Evolutionary conservation across 2,113 vertebrate genomes (phyloP).

Genomic region (Collichthys lucidus): DNA sequence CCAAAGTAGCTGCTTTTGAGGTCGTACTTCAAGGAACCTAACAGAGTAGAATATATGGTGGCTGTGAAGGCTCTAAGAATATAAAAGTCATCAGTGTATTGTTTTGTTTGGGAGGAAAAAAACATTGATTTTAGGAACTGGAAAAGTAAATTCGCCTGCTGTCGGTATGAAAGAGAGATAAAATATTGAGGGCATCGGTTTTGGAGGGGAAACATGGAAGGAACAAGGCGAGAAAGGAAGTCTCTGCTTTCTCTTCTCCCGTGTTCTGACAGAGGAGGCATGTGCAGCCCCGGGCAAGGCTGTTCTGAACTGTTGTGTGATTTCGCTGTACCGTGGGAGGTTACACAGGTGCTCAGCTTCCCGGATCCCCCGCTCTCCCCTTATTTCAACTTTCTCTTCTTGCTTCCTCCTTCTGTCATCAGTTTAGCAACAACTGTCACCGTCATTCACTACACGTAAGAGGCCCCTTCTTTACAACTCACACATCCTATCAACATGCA

Average conservation of each 20-base stretch:
- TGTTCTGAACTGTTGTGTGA: constrained; percentile 26
- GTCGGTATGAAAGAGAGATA: not conserved
- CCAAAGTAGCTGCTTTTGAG: not conserved
- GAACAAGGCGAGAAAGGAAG: not conserved
- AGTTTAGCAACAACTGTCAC: constrained; percentile 27
- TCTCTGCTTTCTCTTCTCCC: constrained; percentile 1
- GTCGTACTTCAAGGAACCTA: not conserved
- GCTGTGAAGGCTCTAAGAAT: not conserved
- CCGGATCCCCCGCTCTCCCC: not conserved
- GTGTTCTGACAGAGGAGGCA: constrained; percentile 40
- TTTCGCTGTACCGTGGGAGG: constrained; percentile 13
- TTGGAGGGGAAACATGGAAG: not conserved
- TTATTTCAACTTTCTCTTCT: constrained; percentile 12
- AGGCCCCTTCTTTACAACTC: not conserved
- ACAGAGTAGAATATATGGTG: too few relatives aligned
- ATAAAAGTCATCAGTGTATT: not conserved
- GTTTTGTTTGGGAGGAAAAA: not conserved
- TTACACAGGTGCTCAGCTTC: constrained; percentile 38
- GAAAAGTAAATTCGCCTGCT: not conserved
- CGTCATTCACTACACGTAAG: constrained; percentile 10
- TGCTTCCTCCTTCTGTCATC: constrained; percentile 16
- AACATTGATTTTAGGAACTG: not conserved
- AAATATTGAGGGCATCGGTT: not conserved
- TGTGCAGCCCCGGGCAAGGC: constrained; percentile 36
- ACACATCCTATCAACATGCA: constrained; percentile 5